These are phyloP conservation scores for Clarias laeviceps DNA, from an alignment of 2,797 vertebrate genomes.

Conservation along the genomic window DNA sequence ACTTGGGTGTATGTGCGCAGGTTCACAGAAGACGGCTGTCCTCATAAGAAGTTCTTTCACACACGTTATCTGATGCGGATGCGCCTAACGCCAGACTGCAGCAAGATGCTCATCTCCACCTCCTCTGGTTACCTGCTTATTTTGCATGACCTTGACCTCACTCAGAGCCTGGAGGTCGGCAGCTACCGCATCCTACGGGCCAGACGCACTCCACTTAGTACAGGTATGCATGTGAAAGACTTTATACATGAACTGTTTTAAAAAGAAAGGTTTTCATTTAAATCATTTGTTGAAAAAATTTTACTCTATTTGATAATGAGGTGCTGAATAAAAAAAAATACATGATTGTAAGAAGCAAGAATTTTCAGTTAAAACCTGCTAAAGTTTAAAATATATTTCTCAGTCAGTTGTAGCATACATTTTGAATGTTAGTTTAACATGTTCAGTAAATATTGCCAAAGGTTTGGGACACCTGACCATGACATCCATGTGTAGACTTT, in stretches of 20 bases:
- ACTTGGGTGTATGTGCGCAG: conserved; percentile 64
- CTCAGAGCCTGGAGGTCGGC: conserved; percentile 95
- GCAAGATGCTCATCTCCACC: conserved; percentile 98
- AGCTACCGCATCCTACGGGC: conserved; percentile 95
- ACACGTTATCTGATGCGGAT: conserved; percentile 98
- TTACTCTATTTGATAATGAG: too few species aligned
- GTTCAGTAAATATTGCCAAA: background rate
- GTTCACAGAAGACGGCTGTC: conserved; percentile 98
- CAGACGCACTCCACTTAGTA: conserved; percentile 86
- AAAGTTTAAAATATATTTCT: background rate
- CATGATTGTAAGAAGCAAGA: background rate
- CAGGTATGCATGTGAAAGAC: conserved; percentile 71
- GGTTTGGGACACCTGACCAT: background rate
- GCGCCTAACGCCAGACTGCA: conserved; percentile 97
- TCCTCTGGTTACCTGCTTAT: conserved; percentile 97
- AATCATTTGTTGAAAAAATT: background rate
- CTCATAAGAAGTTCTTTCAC: conserved; percentile 99
- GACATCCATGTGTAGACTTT: background rate
- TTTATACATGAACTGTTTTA: background rate
- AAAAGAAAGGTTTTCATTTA: background rate
- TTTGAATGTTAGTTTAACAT: background rate
- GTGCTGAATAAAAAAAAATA: background rate
- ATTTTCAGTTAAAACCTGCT: background rate
- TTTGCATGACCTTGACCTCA: conserved; percentile 95
- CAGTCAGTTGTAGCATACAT: background rate